Evolutionary conservation across 2,113 vertebrate species (phyloP).

Genomic region (Ammodytes marinus): DNA sequence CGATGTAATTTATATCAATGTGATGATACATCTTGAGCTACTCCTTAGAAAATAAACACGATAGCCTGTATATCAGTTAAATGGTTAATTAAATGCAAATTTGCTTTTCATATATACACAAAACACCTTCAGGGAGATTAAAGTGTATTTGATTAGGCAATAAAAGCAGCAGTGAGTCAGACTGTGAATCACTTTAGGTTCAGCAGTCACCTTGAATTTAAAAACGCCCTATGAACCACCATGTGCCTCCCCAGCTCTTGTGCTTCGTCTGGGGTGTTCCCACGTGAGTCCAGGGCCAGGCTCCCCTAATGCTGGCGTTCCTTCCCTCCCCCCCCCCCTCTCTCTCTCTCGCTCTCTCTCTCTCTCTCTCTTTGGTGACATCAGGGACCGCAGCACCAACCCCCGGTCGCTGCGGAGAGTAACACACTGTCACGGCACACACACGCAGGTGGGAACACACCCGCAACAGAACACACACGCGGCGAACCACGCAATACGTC

Average conservation of each 20-base stretch:
- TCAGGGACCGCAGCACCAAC: constrained; percentile 62
- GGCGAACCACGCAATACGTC: constrained; percentile 44
- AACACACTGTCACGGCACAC: constrained; percentile 34
- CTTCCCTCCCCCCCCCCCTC: too few relatives aligned
- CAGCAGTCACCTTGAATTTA: not conserved
- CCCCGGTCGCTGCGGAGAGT: constrained; percentile 54
- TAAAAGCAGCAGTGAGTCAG: constrained; percentile 31
- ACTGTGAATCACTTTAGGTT: not conserved
- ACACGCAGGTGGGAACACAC: constrained; percentile 58
- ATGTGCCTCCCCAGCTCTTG: not conserved
- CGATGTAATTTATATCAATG: too few relatives aligned
- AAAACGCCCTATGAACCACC: constrained; percentile 18
- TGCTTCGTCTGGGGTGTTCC: constrained; percentile 43
- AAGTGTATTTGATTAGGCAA: constrained; percentile 30
- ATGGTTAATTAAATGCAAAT: not conserved
- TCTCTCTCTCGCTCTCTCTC: too few relatives aligned
- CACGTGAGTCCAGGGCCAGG: constrained; percentile 18
- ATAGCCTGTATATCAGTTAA: not conserved
- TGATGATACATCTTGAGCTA: too few relatives aligned
- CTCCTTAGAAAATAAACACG: too few relatives aligned
- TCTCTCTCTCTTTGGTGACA: constrained; percentile 44
- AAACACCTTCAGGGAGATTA: not conserved
- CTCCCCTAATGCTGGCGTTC: constrained; percentile 42
- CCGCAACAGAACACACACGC: constrained; percentile 66
- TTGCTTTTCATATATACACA: not conserved